These are phyloP conservation scores for Tenthredo notha DNA, from an alignment of 2,888 invertebrate species.

Conservation along the genomic window DNA sequence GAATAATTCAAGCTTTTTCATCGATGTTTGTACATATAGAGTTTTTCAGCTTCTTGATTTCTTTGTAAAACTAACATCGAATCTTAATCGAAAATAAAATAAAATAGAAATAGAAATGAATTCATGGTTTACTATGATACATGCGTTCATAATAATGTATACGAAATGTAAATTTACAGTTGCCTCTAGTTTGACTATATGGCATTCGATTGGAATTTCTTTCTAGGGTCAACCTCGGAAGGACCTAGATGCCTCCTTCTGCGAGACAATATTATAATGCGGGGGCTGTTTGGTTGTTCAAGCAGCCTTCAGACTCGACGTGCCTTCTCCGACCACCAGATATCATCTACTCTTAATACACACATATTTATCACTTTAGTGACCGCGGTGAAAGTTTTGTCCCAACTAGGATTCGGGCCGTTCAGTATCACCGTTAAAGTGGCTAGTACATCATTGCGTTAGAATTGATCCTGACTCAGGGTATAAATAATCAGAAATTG, in stretches of 20 bases:
- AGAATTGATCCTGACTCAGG: neutral
- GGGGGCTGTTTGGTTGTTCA: constrained; percentile 57
- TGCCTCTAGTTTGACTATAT: neutral
- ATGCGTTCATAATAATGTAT: neutral
- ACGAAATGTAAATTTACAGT: constrained; percentile 18
- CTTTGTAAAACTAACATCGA: neutral
- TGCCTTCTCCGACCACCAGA: constrained; percentile 53
- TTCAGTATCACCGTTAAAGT: constrained; percentile 29
- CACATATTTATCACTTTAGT: constrained; percentile 59
- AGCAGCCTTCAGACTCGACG: constrained; percentile 54
- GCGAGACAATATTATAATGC: constrained; percentile 56
- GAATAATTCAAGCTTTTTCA: neutral
- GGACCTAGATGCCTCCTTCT: constrained; percentile 37
- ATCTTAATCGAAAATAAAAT: neutral
- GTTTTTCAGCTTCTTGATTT: neutral
- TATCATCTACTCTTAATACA: constrained; percentile 59
- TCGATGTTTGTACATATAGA: neutral
- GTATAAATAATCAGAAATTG: neutral
- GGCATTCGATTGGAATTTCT: constrained; percentile 28
- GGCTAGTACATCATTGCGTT: neutral
- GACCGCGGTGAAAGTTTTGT: constrained; percentile 57
- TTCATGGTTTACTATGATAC: neutral
- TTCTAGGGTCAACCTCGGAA: constrained; percentile 41
- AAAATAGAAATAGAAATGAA: too few species aligned
- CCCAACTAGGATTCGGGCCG: constrained; percentile 29